A percentile compares a stretch with the other conserved stretches of the same genome.
Conservation (phyloP, 2,113 vertebrate species). For the Eptatretus burgeri region DNA sequence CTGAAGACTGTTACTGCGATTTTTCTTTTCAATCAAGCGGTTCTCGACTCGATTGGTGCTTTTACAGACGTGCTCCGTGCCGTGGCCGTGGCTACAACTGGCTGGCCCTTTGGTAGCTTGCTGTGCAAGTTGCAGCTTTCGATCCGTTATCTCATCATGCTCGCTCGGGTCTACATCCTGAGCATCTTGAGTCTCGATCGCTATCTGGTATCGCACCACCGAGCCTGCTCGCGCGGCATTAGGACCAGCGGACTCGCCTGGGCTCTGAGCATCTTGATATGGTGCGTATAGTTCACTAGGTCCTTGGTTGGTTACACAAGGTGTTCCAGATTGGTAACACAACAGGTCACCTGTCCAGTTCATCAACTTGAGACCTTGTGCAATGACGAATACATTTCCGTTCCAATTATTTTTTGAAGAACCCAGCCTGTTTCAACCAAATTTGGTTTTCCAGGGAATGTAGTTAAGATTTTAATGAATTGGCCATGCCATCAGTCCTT, state of each 20-base stretch:
- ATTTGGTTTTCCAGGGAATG: no score
- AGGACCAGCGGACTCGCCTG: not conserved
- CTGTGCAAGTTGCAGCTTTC: slow-evolving; percentile 14
- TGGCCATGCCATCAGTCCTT: no score
- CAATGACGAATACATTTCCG: no score
- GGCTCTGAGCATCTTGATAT: slow-evolving; percentile 3
- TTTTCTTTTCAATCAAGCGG: not conserved
- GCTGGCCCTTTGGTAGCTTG: slow-evolving; percentile 13
- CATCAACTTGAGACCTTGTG: no score
- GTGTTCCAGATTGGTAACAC: no score
- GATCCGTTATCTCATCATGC: slow-evolving; percentile 12
- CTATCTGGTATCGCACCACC: slow-evolving; percentile 14
- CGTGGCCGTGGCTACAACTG: not conserved
- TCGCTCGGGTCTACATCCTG: slow-evolving; percentile 14
- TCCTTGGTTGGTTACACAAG: no score
- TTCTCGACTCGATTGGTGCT: not conserved
- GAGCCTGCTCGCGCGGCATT: slow-evolving; percentile 13
- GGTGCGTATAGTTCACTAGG: not conserved
- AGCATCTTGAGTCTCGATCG: slow-evolving; percentile 15
- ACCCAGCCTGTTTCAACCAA: no score
- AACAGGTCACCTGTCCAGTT: no score
- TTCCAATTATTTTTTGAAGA: no score
- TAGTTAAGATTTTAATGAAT: no score
- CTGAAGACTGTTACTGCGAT: not conserved
- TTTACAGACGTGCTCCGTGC: not conserved